phyloP scores from a whole-genome alignment of 2,797 vertebrate genomes.

The Trichosurus vulpecula region DNA sequence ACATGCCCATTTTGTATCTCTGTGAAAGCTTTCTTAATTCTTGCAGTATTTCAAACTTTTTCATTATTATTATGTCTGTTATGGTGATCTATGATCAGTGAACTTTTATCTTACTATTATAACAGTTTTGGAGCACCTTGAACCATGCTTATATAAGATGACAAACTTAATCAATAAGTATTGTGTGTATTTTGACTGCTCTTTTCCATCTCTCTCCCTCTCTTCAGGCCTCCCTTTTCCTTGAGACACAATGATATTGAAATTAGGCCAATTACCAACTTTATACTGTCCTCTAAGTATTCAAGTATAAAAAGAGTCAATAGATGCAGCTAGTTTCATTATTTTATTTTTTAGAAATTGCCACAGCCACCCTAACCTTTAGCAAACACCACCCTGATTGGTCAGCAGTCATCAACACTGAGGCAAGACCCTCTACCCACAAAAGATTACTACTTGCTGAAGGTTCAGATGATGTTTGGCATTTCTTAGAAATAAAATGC shows the following conservation, averaged over 20 bases:
- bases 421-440: neutral
- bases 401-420: neutral
- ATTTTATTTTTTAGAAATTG: neutral
- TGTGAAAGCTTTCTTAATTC: neutral
- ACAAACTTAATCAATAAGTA: neutral
- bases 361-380: neutral
- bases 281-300: neutral
- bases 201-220: neutral
- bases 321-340: neutral
- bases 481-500: neutral
- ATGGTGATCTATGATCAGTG: neutral
- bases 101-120: neutral
- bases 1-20: too few relatives aligned
- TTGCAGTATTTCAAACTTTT: neutral
- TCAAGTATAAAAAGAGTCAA: neutral
- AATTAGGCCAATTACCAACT: neutral
- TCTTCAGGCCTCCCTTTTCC: neutral
- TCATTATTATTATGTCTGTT: neutral
- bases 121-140: neutral
- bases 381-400: too few relatives aligned
- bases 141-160: neutral
- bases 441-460: neutral
- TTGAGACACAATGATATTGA: neutral
- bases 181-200: neutral
- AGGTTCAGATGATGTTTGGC: neutral